phyloP scores from a whole-genome alignment of 2,113 vertebrate genomes.

The Callospermophilus lateralis region DNA sequence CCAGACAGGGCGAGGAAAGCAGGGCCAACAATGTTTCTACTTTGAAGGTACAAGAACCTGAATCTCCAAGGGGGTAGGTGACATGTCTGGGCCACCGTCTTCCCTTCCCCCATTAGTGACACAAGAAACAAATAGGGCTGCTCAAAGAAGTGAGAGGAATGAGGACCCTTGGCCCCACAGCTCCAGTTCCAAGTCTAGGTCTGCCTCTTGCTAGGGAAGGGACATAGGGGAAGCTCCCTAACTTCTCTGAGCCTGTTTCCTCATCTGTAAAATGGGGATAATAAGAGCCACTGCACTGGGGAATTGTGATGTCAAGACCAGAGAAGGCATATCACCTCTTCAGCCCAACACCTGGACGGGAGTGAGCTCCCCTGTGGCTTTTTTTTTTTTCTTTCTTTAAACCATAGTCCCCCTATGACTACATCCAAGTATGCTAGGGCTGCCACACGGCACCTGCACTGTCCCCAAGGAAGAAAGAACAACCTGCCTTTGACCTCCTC shows the following conservation, averaged over 20 bases:
- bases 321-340: rapidly evolving
- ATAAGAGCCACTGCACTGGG: not conserved
- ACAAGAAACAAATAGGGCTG: not conserved
- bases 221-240: not conserved
- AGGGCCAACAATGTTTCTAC: not conserved
- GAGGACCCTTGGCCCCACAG: rapidly evolving
- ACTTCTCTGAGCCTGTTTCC: conserved; percentile 63
- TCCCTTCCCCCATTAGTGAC: rapidly evolving
- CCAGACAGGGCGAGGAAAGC: not conserved
- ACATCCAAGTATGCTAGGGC: not conserved
- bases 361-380: not conserved
- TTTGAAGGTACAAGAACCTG: not conserved
- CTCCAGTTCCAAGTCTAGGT: not conserved
- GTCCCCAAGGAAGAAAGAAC: rapidly evolving
- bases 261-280: conserved; percentile 68
- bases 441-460: rapidly evolving
- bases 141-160: not conserved
- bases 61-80: not conserved
- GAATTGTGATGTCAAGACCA: not conserved
- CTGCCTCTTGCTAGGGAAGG: not conserved
- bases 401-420: not conserved
- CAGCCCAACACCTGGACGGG: not conserved
- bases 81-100: not conserved
- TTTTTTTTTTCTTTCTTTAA: not conserved
- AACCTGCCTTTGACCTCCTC: not conserved